phyloP scores from a whole-genome alignment of 2,888 invertebrate species.

The Bursaphelenchus okinawaensis region DNA sequence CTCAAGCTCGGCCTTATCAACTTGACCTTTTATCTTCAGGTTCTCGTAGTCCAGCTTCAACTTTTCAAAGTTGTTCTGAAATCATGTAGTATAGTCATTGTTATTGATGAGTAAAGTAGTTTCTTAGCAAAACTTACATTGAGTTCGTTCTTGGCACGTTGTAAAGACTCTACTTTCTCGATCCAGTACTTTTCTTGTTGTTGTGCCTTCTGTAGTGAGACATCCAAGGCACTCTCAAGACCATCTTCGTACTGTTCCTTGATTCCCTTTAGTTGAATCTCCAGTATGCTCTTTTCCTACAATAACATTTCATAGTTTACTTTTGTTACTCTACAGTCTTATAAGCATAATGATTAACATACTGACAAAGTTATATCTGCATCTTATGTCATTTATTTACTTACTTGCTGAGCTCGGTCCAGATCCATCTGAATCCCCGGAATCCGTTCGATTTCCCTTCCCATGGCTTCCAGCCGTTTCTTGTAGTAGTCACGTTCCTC shows the following conservation, averaged over 20 bases:
- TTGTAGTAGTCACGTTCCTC: constrained; percentile 15
- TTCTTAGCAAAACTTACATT: not conserved
- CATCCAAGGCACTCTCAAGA: constrained; percentile 41
- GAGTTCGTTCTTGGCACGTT: constrained; percentile 26
- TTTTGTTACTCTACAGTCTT: not conserved
- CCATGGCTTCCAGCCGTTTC: constrained; percentile 19
- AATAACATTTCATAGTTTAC: too few species aligned
- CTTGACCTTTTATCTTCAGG: constrained; percentile 33
- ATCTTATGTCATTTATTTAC: too few species aligned
- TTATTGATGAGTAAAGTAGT: not conserved
- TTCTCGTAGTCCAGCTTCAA: constrained; percentile 41
- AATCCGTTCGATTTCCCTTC: constrained; percentile 35
- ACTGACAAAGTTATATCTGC: too few species aligned
- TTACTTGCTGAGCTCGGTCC: constrained; percentile 35
- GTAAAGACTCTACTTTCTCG: constrained; percentile 37
- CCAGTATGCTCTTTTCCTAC: constrained; percentile 34
- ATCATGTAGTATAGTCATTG: not conserved
- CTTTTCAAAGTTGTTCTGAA: constrained; percentile 36
- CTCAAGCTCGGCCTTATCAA: constrained; percentile 49
- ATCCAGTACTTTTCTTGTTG: constrained; percentile 47
- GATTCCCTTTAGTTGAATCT: constrained; percentile 20
- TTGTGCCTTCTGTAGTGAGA: constrained; percentile 41
- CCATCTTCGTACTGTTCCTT: constrained; percentile 42
- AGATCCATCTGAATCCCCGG: constrained; percentile 46
- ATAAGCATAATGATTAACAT: not conserved